Evolutionary conservation across 2,888 invertebrate species (phyloP).

Genomic region (Pandemis cinnamomeana): DNA sequence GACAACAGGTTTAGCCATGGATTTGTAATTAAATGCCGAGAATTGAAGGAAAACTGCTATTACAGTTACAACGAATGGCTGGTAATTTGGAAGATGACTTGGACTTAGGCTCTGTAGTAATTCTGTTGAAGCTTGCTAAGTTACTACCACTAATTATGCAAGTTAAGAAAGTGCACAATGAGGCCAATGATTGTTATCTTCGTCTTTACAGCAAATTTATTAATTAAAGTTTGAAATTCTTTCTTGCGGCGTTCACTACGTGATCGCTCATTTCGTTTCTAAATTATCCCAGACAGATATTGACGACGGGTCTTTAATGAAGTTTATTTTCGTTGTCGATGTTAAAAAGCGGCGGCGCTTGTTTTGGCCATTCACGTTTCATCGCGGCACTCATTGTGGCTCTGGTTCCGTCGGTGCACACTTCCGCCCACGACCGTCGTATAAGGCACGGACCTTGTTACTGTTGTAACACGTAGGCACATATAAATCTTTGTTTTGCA

Average conservation of each 20-base stretch:
- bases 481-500: constrained; percentile 62
- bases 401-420: constrained; percentile 54
- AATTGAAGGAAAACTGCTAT: constrained; percentile 35
- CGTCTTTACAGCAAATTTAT: constrained; percentile 16
- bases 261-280: background rate
- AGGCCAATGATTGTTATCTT: constrained; percentile 18
- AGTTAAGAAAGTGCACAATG: constrained; percentile 35
- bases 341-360: constrained; percentile 26
- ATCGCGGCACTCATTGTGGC: constrained; percentile 39
- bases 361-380: constrained; percentile 41
- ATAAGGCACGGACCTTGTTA: constrained; percentile 75
- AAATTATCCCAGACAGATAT: background rate
- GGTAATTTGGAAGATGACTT: background rate
- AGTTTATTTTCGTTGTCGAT: constrained; percentile 20
- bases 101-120: background rate
- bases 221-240: constrained; percentile 23
- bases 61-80: constrained; percentile 6
- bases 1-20: constrained; percentile 43
- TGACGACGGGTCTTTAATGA: constrained; percentile 9
- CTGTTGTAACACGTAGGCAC: constrained; percentile 63
- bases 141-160: constrained; percentile 13
- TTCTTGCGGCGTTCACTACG: background rate
- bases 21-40: constrained; percentile 23
- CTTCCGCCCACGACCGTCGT: constrained; percentile 74
- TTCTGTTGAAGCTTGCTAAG: constrained; percentile 1